Evolutionary conservation across 2,113 vertebrate genomes (phyloP).

Genomic region (Oceanites oceanicus): DNA sequence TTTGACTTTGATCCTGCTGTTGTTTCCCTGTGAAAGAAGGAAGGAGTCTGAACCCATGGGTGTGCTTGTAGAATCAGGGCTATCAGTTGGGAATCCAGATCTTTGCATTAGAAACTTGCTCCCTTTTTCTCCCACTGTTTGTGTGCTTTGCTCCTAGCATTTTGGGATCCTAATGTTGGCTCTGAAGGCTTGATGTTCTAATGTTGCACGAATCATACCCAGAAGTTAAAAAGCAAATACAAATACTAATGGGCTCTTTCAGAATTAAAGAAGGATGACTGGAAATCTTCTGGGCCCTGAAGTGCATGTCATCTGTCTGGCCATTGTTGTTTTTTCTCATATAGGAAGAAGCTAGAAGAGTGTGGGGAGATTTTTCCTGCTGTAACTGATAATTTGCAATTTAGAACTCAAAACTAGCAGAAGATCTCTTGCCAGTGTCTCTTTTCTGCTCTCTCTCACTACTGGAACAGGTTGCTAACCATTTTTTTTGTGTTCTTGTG

Average conservation of each 20-base stretch:
- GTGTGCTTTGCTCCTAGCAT: neutral
- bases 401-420: neutral
- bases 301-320: neutral
- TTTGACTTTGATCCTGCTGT: conserved; percentile 8
- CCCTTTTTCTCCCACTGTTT: neutral
- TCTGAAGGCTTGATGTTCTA: neutral
- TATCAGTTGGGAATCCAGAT: neutral
- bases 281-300: neutral
- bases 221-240: neutral
- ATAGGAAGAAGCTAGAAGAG: neutral
- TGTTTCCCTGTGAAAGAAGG: neutral
- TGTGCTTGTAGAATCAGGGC: neutral
- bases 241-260: neutral
- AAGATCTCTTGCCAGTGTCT: neutral
- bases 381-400: neutral
- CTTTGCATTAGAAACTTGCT: neutral
- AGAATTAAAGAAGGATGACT: neutral
- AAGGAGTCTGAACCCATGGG: neutral
- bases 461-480: neutral
- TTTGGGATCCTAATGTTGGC: neutral
- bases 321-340: neutral
- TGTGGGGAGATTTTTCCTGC: neutral
- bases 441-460: neutral
- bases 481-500: neutral
- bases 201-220: neutral